These are phyloP conservation scores for Hydra vulgaris DNA, from an alignment of 30 jellyfish, hydroid and myxozoan genomes.

Conservation along the genomic window DNA sequence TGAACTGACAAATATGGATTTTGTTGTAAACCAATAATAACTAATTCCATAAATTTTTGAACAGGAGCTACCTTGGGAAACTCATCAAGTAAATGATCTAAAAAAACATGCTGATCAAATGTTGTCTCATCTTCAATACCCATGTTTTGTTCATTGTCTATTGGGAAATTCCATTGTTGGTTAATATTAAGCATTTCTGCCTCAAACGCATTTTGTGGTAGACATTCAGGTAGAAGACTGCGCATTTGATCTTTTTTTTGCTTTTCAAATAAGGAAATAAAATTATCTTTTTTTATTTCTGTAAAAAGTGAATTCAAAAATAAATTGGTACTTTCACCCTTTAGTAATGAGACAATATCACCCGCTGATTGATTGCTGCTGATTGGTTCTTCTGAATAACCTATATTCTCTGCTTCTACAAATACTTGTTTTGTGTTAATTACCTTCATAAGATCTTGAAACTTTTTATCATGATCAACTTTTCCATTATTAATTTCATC, in stretches of 20 bases:
- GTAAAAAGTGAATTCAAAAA: neutral
- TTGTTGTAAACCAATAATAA: constrained; percentile 83
- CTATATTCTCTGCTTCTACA: neutral
- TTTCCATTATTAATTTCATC: constrained; percentile 4
- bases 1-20: constrained; percentile 73
- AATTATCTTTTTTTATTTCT: neutral
- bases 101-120: constrained; percentile 84
- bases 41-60: constrained; percentile 78
- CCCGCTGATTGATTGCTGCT: neutral
- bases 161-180: constrained; percentile 71
- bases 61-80: constrained; percentile 67
- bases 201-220: constrained; percentile 77
- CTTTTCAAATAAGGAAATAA: constrained; percentile 8
- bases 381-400: neutral
- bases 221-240: constrained; percentile 14
- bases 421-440: neutral
- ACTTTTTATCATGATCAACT: constrained; percentile 1
- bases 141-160: constrained; percentile 73
- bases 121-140: constrained; percentile 53
- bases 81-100: constrained; percentile 58
- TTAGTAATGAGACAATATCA: neutral
- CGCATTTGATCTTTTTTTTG: constrained; percentile 2
- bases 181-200: constrained; percentile 41
- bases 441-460: constrained; percentile 15
- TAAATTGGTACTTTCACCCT: constrained; percentile 12